These are phyloP conservation scores for Barnardius zonarius DNA, from an alignment of 2,113 vertebrate genomes.

Conservation along the genomic window DNA sequence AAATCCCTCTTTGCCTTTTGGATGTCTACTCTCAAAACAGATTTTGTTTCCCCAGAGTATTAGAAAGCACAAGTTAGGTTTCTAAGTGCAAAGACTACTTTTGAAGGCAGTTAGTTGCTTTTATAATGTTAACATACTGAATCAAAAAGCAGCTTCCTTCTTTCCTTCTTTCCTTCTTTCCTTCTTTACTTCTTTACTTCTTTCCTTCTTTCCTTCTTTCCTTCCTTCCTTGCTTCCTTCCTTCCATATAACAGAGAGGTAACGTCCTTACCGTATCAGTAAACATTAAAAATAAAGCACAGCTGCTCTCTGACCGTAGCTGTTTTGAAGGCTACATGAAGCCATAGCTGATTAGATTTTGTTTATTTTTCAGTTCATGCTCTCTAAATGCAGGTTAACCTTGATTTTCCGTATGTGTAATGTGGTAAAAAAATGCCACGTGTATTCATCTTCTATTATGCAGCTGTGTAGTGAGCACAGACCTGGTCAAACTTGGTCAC, in stretches of 20 bases:
- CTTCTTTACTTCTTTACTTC: not conserved
- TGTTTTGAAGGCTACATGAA: not conserved
- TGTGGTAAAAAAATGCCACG: not conserved
- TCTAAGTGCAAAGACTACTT: not conserved
- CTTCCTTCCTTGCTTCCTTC: not conserved
- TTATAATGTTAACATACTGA: not conserved
- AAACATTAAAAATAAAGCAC: not conserved
- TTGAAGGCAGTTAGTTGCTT: not conserved
- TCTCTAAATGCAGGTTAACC: slow-evolving; percentile 19
- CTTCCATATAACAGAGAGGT: not conserved
- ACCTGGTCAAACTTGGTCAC: not conserved
- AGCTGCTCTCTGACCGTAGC: not conserved
- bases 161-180: too few species aligned
- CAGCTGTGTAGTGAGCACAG: not conserved
- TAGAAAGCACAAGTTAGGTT: not conserved
- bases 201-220: not conserved
- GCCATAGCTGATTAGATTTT: not conserved
- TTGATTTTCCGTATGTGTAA: slow-evolving; percentile 37
- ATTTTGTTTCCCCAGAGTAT: not conserved
- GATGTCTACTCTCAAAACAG: not conserved
- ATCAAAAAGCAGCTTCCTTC: not conserved
- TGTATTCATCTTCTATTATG: not conserved
- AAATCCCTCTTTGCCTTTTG: not conserved
- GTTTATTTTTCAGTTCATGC: slow-evolving; percentile 33
- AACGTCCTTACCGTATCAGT: not conserved